Evolutionary conservation across 2,888 invertebrate species (phyloP).

Genomic region (Patella depressa): DNA sequence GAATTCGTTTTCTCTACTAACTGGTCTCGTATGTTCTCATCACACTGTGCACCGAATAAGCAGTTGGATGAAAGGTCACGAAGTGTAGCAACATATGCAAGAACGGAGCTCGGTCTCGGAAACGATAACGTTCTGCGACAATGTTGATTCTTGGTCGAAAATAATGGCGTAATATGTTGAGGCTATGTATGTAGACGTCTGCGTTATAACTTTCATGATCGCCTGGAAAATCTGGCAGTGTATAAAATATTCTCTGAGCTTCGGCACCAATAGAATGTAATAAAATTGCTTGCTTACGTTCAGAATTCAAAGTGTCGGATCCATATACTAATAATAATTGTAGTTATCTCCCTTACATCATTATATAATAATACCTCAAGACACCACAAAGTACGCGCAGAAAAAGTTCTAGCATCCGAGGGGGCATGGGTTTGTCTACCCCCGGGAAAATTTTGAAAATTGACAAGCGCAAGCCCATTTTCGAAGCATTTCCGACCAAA

Average conservation of each 20-base stretch:
- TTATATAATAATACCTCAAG: too few relatives aligned
- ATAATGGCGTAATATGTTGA: background rate
- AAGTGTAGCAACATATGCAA: background rate
- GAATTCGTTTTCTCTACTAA: background rate
- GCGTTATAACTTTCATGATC: too few relatives aligned
- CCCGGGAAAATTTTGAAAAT: too few relatives aligned
- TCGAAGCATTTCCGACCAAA: too few relatives aligned
- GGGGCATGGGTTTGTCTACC: too few relatives aligned
- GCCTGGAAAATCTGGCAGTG: background rate
- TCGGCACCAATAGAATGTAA: background rate
- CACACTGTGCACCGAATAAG: background rate
- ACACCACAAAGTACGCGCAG: too few relatives aligned
- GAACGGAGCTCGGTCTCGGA: background rate
- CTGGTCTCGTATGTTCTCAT: background rate
- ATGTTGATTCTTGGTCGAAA: background rate
- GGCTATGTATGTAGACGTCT: too few relatives aligned
- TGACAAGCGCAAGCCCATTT: too few relatives aligned
- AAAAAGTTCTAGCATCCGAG: too few relatives aligned
- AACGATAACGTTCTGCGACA: background rate
- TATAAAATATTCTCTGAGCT: background rate
- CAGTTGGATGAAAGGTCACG: background rate
- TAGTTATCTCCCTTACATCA: too few relatives aligned
- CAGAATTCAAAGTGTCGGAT: too few relatives aligned
- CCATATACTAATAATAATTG: too few relatives aligned
- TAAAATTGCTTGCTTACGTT: background rate